A percentile compares a stretch with the other conserved stretches of the same genome.
Evolutionary conservation across 2,888 invertebrate species (phyloP).

Genomic region (Leucophenga montana): DNA sequence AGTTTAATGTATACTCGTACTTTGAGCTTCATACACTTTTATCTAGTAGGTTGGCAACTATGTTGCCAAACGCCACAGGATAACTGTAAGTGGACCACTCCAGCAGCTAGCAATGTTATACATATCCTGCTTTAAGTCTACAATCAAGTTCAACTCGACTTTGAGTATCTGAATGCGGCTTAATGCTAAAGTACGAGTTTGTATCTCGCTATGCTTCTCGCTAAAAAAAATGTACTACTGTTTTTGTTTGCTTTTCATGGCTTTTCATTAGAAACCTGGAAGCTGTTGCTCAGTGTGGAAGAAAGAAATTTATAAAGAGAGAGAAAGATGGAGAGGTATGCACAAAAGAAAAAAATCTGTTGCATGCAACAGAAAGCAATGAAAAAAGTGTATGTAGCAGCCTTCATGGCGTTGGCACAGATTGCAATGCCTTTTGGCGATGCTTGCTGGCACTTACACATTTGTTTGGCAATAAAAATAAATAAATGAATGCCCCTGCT

Average conservation of each 20-base stretch:
- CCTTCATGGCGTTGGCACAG: conserved; percentile 38
- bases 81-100: no score
- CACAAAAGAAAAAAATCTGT: conserved; percentile 35
- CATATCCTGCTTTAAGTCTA: no score
- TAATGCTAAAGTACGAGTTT: neutral
- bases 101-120: no score
- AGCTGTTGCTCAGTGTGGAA: conserved; percentile 15
- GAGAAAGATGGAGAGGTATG: neutral
- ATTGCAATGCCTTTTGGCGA: conserved; percentile 30
- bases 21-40: neutral
- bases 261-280: conserved; percentile 58
- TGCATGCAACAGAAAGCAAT: conserved; percentile 36
- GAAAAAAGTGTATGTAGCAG: conserved; percentile 31
- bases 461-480: conserved; percentile 8
- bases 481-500: neutral
- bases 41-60: neutral
- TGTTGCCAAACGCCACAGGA: no score
- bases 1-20: neutral
- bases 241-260: conserved; percentile 61
- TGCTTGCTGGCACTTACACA: conserved; percentile 13
- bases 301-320: no score
- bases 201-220: conserved; percentile 3
- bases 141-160: no score
- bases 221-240: conserved; percentile 55
- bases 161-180: no score